Base-by-base conservation (phyloP, 2,797 vertebrate species). In the Peromyscus eremicus region DNA sequence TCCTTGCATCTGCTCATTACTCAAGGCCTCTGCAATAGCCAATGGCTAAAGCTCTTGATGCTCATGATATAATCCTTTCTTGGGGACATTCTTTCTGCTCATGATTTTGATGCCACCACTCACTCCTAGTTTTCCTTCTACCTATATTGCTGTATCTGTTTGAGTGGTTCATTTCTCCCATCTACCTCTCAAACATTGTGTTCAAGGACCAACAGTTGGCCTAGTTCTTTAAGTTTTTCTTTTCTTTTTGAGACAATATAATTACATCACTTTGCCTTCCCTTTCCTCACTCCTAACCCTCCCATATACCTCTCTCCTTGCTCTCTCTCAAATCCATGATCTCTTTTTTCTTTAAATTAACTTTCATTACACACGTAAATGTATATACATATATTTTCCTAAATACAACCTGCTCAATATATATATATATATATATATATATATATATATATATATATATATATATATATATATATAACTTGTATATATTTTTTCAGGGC, bases 51-150 rank as follows among this genome's bases (percentile, higher is more conserved):
- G 29, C 68, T 84, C 29, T 95, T 84, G 17, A 89, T 77, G 66
- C 17, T 73, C 64, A 77, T 76, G 23, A 80, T 68, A 34, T 2
- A 60, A 3, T 17, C 40, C 25, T 11, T 49, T 84, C 87, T 52
- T 16, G 11, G 25, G 25, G 70, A 2, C 32, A 64, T 66, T 79
- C 68, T 90, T 34, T 83, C 23, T 57, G 91, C 16, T 49, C 17
- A 49, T 84, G 2, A 70, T 66, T 94, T 64, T 91, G 82, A 89
- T 81, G 34, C 17, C 29, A 52, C 49, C 10, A 32, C 10, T 90
- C 37, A 94, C 19, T 88, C 55, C 21, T 40, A 82, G 34, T 81
- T 96, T 95, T 97, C n/a, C 66, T 84, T 96, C 49, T 93, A 79
- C 7, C 11, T 95, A 46, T 95, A 40, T 62, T 71, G 14, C 32